Evolutionary conservation across 1,140 invertebrate genomes (phyloP).

Genomic region (Paramacrobiotus metropolitanus): DNA sequence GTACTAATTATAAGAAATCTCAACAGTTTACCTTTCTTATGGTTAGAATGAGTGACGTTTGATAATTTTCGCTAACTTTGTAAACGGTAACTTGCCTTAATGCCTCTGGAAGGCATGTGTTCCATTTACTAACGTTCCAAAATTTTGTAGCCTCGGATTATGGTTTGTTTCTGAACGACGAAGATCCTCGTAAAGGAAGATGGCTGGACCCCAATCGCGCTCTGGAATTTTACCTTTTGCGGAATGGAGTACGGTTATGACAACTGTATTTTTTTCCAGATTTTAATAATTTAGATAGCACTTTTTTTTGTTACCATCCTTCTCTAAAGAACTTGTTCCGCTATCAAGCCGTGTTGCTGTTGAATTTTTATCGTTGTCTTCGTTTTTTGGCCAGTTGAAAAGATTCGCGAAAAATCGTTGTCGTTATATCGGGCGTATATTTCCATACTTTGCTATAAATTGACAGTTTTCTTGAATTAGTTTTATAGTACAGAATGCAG

Average conservation of each 20-base stretch:
- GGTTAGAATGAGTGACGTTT: conserved; percentile 6
- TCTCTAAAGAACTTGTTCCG: not conserved
- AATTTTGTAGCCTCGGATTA: conserved; percentile 64
- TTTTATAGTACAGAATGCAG: too few relatives aligned
- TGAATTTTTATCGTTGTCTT: not conserved
- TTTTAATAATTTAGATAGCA: not conserved
- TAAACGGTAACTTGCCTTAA: too few relatives aligned
- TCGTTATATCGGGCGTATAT: too few relatives aligned
- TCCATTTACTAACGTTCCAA: conserved; percentile 12
- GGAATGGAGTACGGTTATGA: conserved; percentile 43
- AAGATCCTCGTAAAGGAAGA: conserved; percentile 83
- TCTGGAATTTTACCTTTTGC: conserved; percentile 83
- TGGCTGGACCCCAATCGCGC: conserved; percentile 83
- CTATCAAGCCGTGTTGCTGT: not conserved
- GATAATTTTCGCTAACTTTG: too few relatives aligned
- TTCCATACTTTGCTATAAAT: too few relatives aligned
- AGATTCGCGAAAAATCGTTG: not conserved
- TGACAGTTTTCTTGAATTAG: too few relatives aligned
- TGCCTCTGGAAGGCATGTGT: too few relatives aligned
- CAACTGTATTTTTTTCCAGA: not conserved
- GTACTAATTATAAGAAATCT: too few relatives aligned
- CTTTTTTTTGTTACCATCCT: conserved; percentile 9
- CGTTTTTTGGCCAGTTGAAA: not conserved
- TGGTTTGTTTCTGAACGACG: conserved; percentile 82
- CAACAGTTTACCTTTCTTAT: conserved; percentile 14